These are phyloP conservation scores for Drosophila mojavensis DNA, from an alignment of 1,140 invertebrate species.

Conservation along the genomic window DNA sequence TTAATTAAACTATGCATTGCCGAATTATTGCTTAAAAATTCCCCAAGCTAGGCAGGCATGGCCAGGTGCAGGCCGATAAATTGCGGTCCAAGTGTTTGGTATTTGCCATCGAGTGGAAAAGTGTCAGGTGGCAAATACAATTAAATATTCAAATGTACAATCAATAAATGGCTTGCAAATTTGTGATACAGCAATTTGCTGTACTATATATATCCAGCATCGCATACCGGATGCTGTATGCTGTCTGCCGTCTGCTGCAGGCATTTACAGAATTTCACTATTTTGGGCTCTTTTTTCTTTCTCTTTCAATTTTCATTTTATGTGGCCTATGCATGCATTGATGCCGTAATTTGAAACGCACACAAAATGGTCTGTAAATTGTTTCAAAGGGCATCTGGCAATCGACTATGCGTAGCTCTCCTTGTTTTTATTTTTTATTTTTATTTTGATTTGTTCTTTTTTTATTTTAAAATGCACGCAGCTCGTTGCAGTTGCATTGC, in stretches of 20 bases:
- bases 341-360: not conserved
- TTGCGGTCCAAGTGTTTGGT: conserved; percentile 40
- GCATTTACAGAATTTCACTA: conserved; percentile 43
- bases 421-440: too few relatives aligned
- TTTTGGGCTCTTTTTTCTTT: not conserved
- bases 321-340: not conserved
- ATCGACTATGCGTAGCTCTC: not conserved
- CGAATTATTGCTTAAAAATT: conserved; percentile 57
- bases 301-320: not conserved
- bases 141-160: conserved; percentile 79
- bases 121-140: conserved; percentile 64
- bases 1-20: conserved; percentile 69
- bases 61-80: not conserved
- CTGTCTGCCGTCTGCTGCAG: conserved; percentile 8
- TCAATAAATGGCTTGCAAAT: conserved; percentile 61
- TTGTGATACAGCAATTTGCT: conserved; percentile 41
- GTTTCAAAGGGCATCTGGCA: not conserved
- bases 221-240: not conserved
- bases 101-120: conserved; percentile 41
- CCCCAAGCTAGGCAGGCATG: conserved; percentile 13
- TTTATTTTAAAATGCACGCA: conserved; percentile 44
- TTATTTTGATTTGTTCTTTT: not conserved
- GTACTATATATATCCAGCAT: not conserved
- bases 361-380: too few relatives aligned
- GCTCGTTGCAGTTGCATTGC: conserved; percentile 53